These are phyloP conservation scores for Amphipyra berbera DNA, from an alignment of 2,888 invertebrate species.

Conservation along the genomic window DNA sequence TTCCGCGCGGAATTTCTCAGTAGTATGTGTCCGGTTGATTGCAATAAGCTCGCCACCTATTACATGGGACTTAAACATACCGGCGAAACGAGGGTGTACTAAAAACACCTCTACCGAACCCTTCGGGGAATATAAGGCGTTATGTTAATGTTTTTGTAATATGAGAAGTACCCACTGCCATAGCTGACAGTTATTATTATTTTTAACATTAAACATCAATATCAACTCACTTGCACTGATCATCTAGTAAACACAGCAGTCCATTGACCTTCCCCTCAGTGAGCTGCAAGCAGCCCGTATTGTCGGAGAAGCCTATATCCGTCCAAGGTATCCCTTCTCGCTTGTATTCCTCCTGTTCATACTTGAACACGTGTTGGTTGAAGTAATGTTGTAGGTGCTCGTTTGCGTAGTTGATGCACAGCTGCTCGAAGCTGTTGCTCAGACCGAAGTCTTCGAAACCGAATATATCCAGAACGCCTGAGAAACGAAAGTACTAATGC, in stretches of 20 bases:
- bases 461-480: conserved; percentile 98
- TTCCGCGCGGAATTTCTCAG: too few species aligned
- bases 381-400: conserved; percentile 99
- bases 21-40: too few species aligned
- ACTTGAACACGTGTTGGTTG: conserved; percentile 99
- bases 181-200: too few species aligned
- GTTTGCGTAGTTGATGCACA: conserved; percentile 99
- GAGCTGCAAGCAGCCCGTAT: conserved; percentile 97
- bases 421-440: conserved; percentile 98
- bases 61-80: too few species aligned
- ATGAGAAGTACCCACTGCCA: too few species aligned
- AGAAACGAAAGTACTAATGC: conserved; percentile 10
- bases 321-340: conserved; percentile 98
- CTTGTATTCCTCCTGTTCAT: conserved; percentile 98
- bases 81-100: too few species aligned
- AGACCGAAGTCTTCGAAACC: conserved; percentile 98
- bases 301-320: conserved; percentile 98
- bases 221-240: conserved; percentile 97
- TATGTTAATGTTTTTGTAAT: too few species aligned
- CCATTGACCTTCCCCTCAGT: conserved; percentile 98
- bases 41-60: too few species aligned
- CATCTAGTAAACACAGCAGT: conserved; percentile 96
- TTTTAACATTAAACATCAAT: too few species aligned
- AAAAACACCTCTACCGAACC: too few species aligned
- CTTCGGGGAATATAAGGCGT: too few species aligned